Percentiles rank a stretch among this genome's conserved stretches.
These are phyloP conservation scores for Bombus huntii DNA, from an alignment of 1,140 invertebrate species.

Conservation along the genomic window DNA sequence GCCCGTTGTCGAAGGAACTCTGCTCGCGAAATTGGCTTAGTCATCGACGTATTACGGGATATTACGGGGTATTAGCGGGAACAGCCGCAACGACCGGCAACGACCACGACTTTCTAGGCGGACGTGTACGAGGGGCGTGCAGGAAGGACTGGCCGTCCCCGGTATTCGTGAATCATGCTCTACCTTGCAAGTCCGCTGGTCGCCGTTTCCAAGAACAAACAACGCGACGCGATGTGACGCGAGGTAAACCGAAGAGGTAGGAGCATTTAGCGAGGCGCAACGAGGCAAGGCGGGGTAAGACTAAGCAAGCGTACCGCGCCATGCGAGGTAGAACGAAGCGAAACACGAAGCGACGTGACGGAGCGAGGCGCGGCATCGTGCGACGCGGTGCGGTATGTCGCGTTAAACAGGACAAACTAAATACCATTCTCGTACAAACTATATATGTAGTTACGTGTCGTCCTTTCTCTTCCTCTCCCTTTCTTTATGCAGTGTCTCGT, in stretches of 20 bases:
- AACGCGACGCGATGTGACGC: conserved; percentile 20
- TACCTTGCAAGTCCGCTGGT: conserved; percentile 54
- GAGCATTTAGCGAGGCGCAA: not conserved
- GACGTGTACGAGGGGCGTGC: conserved; percentile 11
- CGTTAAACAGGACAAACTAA: not conserved
- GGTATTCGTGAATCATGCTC: conserved; percentile 58
- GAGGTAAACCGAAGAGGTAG: conserved; percentile 1
- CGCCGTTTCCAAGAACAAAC: conserved; percentile 56
- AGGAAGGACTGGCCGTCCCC: conserved; percentile 23
- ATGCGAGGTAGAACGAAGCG: not conserved
- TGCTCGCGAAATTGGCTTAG: conserved; percentile 67
- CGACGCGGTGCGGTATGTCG: not conserved
- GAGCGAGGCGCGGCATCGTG: too few relatives aligned
- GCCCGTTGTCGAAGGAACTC: conserved; percentile 27
- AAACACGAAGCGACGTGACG: not conserved
- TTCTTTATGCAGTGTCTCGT: too few relatives aligned
- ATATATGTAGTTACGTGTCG: not conserved
- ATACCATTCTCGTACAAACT: not conserved
- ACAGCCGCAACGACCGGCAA: conserved; percentile 27
- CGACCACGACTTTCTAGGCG: conserved; percentile 21
- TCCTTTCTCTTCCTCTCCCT: not conserved
- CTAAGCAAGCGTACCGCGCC: not conserved
- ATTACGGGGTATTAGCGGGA: conserved; percentile 67
- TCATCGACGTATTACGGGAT: conserved; percentile 66
- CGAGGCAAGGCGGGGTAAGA: not conserved